phyloP scores from a whole-genome alignment of 2,113 vertebrate genomes.

The Tyrannus savana region DNA sequence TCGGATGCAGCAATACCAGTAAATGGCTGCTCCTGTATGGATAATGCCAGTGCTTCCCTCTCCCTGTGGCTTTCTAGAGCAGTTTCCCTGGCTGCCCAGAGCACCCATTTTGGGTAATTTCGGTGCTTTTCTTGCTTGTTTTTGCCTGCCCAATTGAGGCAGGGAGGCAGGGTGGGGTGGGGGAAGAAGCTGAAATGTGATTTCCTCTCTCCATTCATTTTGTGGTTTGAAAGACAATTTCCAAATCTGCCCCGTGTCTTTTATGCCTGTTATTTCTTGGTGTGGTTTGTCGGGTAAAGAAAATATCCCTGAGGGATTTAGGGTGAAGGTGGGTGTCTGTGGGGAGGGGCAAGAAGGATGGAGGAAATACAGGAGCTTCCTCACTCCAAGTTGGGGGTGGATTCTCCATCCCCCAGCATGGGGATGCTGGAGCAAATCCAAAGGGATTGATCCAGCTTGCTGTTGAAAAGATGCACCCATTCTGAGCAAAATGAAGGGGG shows the following conservation, averaged over 20 bases:
- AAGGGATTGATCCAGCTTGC: rapidly evolving
- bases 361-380: background rate
- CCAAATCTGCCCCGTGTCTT: background rate
- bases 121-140: background rate
- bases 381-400: background rate
- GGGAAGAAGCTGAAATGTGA: background rate
- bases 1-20: background rate
- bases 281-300: background rate
- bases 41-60: background rate
- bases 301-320: background rate
- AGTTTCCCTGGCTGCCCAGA: background rate
- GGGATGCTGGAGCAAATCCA: background rate
- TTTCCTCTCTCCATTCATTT: conserved; percentile 27
- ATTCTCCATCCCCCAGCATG: background rate
- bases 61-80: background rate
- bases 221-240: conserved; percentile 25
- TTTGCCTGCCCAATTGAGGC: background rate
- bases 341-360: background rate
- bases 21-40: background rate
- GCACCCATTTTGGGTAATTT: background rate
- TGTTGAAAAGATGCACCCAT: background rate
- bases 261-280: background rate
- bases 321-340: background rate
- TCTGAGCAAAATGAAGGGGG: background rate
- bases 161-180: background rate